Evolutionary conservation across 2,888 invertebrate genomes (phyloP), one percentile per base, ranked within the genome.

Genomic region (Synanthedon tipuliformis): DNA sequence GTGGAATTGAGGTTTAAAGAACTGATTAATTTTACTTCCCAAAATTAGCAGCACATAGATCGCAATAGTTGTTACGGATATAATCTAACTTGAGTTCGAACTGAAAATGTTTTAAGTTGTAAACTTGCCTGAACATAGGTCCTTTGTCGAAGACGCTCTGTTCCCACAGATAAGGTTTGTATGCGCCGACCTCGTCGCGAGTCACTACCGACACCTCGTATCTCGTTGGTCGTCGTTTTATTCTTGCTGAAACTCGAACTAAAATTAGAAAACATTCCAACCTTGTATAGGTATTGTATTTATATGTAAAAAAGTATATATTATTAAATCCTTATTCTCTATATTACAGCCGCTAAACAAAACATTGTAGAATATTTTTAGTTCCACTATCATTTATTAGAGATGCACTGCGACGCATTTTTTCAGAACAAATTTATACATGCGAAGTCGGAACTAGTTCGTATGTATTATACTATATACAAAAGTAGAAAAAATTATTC

Each of bases 121-220:
- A 15, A 45, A 61, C 65, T 69, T 70, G 91, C 91, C 96, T 91
- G 85, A 96, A 96, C 95, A 97, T 96, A 18, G 96, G 92, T 34
- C 96, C 96, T 89, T 96, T 96, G 77, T 96, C 95, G 75, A 97
- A 97, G 55, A 95, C 94, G 64, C 95, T 95, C 83, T 97, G 96
- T 78, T 97, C 96, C 96, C 96, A 96, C 52, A 97, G 90, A 84
- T 97, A 97, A 41, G 97, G 97, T 78, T 97, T 97, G 88, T 96
- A 97, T 61, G 97, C 97, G 48, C 96, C 96, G 48, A 97, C 97
- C 88, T 97, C 97, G 77, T 97, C 97, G 58, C 97, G 89, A 16
- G 96, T 96, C 53, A 97, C 97, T 48, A 97, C 96, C 0, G 95
- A 95, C 52, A 96, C 95, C 84, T 96, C 95, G 78, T 96, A 96